Percentiles rank a stretch among this genome's conserved stretches.
Conservation (phyloP, 1,140 invertebrate genomes). For the Formica selysi region DNA sequence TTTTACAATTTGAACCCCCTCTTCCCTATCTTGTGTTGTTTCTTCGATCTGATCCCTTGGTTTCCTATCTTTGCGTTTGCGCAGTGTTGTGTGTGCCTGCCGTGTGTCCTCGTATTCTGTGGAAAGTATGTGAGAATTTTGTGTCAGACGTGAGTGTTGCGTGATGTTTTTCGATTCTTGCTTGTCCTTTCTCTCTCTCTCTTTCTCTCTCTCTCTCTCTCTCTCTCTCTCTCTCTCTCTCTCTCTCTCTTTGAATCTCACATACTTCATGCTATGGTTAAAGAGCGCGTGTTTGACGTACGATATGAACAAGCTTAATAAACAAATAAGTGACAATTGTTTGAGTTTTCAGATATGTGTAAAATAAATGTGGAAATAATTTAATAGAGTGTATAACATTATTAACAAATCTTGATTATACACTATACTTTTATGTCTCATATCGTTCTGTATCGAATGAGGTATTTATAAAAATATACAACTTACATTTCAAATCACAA, state of each 20-base stretch:
- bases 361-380: conserved; percentile 10
- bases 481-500: conserved; percentile 76
- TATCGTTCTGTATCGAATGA: conserved; percentile 25
- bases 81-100: conserved; percentile 85
- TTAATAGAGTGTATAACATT: conserved; percentile 24
- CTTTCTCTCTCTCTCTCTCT: not conserved
- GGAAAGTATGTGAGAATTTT: conserved; percentile 86
- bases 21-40: conserved; percentile 79
- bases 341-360: conserved; percentile 33
- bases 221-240: not conserved
- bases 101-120: conserved; percentile 87
- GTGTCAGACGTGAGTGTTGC: conserved; percentile 77
- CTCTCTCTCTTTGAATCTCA: not conserved
- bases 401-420: not conserved
- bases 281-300: conserved; percentile 60
- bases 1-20: conserved; percentile 81
- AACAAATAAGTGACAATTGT: conserved; percentile 57
- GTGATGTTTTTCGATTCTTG: conserved; percentile 32
- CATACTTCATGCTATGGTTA: conserved; percentile 60
- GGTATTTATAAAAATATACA: conserved; percentile 4
- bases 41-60: conserved; percentile 80
- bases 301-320: conserved; percentile 66
- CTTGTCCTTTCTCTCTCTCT: conserved; percentile 25
- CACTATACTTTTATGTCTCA: conserved; percentile 3
- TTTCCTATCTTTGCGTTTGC: conserved; percentile 84